Conservation (phyloP, 2,888 invertebrate genomes). For the Dasypogon diadema region DNA sequence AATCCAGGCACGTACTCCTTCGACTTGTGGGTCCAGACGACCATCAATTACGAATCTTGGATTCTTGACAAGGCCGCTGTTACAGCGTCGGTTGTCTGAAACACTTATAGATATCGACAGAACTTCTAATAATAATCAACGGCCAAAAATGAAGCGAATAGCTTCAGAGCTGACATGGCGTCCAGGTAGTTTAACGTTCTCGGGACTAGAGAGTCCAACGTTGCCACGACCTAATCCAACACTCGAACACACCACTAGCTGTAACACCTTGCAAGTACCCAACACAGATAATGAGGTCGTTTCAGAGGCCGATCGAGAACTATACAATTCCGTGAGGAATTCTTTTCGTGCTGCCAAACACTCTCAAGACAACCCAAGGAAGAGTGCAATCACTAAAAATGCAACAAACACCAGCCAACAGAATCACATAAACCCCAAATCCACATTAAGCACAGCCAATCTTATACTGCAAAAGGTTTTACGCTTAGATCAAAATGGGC, state of each 20-base stretch:
- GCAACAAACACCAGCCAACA: not conserved
- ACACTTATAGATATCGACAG: constrained; percentile 70
- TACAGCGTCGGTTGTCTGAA: constrained; percentile 73
- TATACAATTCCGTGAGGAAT: constrained; percentile 59
- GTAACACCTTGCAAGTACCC: constrained; percentile 75
- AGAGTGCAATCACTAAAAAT: constrained; percentile 39
- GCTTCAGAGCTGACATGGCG: constrained; percentile 71
- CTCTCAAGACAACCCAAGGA: constrained; percentile 41
- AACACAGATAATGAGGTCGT: constrained; percentile 67
- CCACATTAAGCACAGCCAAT: constrained; percentile 52
- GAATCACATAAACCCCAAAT: not conserved
- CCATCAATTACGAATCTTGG: constrained; percentile 76
- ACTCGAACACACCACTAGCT: constrained; percentile 76
- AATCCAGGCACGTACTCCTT: constrained; percentile 84
- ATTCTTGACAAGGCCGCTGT: constrained; percentile 70
- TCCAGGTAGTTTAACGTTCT: constrained; percentile 64
- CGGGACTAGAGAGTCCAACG: constrained; percentile 61
- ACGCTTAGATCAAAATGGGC: constrained; percentile 68
- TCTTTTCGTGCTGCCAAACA: constrained; percentile 57
- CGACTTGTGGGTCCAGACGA: constrained; percentile 80
- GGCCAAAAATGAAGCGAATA: constrained; percentile 67
- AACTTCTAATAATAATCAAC: constrained; percentile 58
- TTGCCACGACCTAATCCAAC: constrained; percentile 63
- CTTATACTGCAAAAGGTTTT: constrained; percentile 70
- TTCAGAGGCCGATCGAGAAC: constrained; percentile 65